Conservation (phyloP, 2,113 vertebrate genomes). For the Sinocyclocheilus anophthalmus region DNA sequence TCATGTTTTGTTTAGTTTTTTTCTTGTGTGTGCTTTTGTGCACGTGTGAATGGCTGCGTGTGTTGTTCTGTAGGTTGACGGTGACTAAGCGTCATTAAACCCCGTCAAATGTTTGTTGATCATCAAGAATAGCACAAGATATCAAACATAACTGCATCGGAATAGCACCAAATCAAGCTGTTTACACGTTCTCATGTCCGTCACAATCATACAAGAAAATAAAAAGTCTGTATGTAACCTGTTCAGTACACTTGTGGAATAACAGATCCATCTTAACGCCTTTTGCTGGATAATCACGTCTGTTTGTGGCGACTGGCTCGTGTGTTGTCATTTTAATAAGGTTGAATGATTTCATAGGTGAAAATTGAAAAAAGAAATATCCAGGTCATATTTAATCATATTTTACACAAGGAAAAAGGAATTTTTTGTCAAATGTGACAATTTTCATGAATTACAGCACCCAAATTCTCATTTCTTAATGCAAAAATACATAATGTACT, state of each 20-base stretch:
- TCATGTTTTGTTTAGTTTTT: constrained; percentile 51
- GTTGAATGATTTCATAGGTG: not conserved
- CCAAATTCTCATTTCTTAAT: not conserved
- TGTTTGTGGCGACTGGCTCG: not conserved
- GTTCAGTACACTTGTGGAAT: not conserved
- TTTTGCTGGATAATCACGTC: not conserved
- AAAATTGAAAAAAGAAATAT: not conserved
- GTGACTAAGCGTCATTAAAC: not conserved
- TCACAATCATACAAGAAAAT: not conserved
- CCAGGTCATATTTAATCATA: not conserved
- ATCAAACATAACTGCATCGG: constrained; percentile 7
- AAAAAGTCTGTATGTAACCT: not conserved
- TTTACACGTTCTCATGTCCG: constrained; percentile 1
- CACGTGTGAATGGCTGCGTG: not conserved
- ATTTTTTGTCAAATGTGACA: no score
- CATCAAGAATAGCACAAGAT: constrained; percentile 27
- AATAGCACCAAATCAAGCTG: constrained; percentile 14
- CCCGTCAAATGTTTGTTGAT: not conserved
- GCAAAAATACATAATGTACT: not conserved
- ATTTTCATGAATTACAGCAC: not conserved
- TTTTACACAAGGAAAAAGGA: not conserved
- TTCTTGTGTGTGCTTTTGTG: constrained; percentile 48
- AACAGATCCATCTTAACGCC: not conserved
- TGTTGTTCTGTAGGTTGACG: constrained; percentile 1
- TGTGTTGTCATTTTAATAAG: not conserved